Percentiles rank a stretch among this genome's conserved stretches.
phyloP scores from a whole-genome alignment of 2,113 vertebrate genomes.

The human region DNA sequence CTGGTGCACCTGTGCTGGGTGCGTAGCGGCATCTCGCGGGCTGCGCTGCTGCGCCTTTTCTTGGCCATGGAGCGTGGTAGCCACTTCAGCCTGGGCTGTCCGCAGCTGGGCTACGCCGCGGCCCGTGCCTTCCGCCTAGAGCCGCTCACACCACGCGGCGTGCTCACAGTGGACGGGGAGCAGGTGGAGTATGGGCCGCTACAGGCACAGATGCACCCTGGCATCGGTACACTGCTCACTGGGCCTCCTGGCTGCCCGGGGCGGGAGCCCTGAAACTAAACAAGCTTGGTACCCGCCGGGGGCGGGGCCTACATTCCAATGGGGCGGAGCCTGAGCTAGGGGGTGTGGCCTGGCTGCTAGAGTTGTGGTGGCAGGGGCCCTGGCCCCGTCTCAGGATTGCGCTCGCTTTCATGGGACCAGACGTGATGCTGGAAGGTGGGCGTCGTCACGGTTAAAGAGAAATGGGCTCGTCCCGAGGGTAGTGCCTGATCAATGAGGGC shows the following conservation, averaged over 20 bases:
- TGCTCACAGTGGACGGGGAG: conserved; percentile 94
- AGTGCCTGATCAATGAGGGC: neutral
- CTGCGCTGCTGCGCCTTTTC: conserved; percentile 90
- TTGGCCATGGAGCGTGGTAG: conserved; percentile 92
- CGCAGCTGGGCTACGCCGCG: conserved; percentile 88
- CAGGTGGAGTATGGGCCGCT: conserved; percentile 92
- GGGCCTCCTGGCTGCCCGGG: conserved; percentile 50
- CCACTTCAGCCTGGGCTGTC: conserved; percentile 88
- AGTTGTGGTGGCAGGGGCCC: too few relatives aligned
- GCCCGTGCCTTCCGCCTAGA: conserved; percentile 92
- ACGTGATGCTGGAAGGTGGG: neutral
- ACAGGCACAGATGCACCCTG: conserved; percentile 89
- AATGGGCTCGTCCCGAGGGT: neutral
- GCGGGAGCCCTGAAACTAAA: neutral
- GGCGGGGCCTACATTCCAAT: neutral
- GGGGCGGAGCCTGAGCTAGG: neutral
- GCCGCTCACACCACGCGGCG: conserved; percentile 89
- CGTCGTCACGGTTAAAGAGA: neutral
- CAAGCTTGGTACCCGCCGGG: fast-evolving
- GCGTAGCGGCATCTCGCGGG: conserved; percentile 90
- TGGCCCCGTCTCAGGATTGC: neutral
- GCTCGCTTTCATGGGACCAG: neutral
- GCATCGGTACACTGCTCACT: conserved; percentile 72
- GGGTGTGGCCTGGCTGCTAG: neutral
- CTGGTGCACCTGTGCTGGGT: conserved; percentile 93